phyloP scores from a whole-genome alignment of 2,888 invertebrate species.

The Sarcophaga subvicina region DNA sequence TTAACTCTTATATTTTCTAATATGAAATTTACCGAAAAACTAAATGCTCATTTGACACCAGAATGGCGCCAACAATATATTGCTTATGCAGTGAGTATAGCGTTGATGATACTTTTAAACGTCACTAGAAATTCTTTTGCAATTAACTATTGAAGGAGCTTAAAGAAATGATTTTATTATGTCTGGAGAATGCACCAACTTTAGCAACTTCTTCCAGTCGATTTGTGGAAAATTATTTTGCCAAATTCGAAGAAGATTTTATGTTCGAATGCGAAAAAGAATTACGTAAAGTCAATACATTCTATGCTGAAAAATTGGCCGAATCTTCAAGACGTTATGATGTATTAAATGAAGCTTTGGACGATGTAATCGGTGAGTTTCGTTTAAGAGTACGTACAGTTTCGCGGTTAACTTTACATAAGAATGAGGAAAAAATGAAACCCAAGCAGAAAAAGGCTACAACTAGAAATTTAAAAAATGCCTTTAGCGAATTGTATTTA shows the following conservation, averaged over 20 bases:
- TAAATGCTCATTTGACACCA: conserved; percentile 98
- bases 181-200: conserved; percentile 93
- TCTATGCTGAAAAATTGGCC: conserved; percentile 97
- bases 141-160: conserved; percentile 83
- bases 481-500: conserved; percentile 98
- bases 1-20: conserved; percentile 1
- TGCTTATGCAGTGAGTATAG: conserved; percentile 86
- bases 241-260: conserved; percentile 95
- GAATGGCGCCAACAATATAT: conserved; percentile 99
- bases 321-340: conserved; percentile 97
- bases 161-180: conserved; percentile 94
- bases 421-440: background rate
- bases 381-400: conserved; percentile 76
- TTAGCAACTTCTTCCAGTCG: conserved; percentile 86
- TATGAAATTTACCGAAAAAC: conserved; percentile 99
- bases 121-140: background rate
- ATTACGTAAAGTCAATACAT: conserved; percentile 96
- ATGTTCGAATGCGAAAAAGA: conserved; percentile 96
- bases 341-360: conserved; percentile 82
- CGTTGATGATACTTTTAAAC: background rate
- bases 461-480: conserved; percentile 85
- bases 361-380: conserved; percentile 83
- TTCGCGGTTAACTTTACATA: conserved; percentile 27
- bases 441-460: conserved; percentile 73
- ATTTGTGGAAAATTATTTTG: conserved; percentile 84